These are phyloP conservation scores for Fistularia tabacaria DNA, from an alignment of 2,797 vertebrate species.

Conservation along the genomic window DNA sequence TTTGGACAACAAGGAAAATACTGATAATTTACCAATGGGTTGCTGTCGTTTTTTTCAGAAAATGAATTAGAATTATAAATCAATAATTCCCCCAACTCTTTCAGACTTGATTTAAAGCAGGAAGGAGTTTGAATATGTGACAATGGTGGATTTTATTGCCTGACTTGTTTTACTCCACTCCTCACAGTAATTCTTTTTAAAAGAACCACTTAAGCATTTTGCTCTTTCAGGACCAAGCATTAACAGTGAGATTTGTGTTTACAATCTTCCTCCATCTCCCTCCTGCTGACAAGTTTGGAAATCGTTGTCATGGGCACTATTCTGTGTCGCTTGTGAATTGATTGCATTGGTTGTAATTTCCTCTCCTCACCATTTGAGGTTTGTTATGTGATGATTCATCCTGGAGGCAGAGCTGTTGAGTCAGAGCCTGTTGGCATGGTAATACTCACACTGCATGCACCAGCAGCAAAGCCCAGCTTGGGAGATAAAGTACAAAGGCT, in stretches of 20 bases:
- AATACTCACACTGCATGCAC: slow-evolving; percentile 4
- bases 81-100: no score
- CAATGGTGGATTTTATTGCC: no score
- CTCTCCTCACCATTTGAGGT: slow-evolving; percentile 40
- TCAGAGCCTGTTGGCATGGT: slow-evolving; percentile 13
- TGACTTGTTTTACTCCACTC: no score
- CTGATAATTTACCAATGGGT: no score
- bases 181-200: no score
- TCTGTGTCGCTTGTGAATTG: slow-evolving; percentile 56
- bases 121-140: no score
- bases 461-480: background rate
- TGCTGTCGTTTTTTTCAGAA: no score
- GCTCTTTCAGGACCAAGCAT: slow-evolving; percentile 26
- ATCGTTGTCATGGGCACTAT: slow-evolving; percentile 83
- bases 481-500: slow-evolving; percentile 60
- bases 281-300: slow-evolving; percentile 56
- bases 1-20: no score
- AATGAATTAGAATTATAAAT: no score
- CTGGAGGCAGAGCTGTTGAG: slow-evolving; percentile 19
- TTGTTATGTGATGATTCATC: slow-evolving; percentile 55
- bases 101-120: no score
- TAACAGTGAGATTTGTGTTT: slow-evolving; percentile 14
- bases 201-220: slow-evolving; percentile 7
- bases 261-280: slow-evolving; percentile 28
- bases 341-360: slow-evolving; percentile 63